Percentiles rank a stretch among this genome's conserved stretches.
These are phyloP conservation scores for Pipa parva DNA, from an alignment of 2,113 vertebrate species.

Conservation along the genomic window DNA sequence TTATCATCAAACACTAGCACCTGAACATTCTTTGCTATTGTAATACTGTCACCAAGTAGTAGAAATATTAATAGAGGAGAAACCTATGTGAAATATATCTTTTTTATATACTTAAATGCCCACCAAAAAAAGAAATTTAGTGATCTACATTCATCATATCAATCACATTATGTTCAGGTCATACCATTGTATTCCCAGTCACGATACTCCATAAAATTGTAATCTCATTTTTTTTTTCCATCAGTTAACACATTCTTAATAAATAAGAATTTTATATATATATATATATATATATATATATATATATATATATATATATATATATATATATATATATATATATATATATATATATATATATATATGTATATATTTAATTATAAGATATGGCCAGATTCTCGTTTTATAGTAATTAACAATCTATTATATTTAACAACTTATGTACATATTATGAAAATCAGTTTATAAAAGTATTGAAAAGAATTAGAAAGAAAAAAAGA, in stretches of 20 bases:
- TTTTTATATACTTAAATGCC: background rate
- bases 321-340: background rate
- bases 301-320: background rate
- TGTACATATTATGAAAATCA: background rate
- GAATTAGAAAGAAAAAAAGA: background rate
- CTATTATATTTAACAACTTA: background rate
- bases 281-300: no score
- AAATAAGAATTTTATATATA: no score
- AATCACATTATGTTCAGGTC: background rate
- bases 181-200: background rate
- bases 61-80: slow-evolving; percentile 11
- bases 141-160: background rate
- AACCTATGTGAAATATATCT: slow-evolving; percentile 7
- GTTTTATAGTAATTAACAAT: background rate
- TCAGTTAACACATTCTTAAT: background rate
- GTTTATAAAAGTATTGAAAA: background rate
- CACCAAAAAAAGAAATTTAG: background rate
- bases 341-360: background rate
- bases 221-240: background rate
- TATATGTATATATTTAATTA: background rate
- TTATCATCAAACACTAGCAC: background rate
- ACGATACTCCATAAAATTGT: background rate
- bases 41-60: background rate
- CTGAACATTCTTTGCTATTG: background rate
- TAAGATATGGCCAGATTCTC: background rate